Evolutionary conservation across 2,888 invertebrate genomes (phyloP).

Genomic region (Campoplex nolae): DNA sequence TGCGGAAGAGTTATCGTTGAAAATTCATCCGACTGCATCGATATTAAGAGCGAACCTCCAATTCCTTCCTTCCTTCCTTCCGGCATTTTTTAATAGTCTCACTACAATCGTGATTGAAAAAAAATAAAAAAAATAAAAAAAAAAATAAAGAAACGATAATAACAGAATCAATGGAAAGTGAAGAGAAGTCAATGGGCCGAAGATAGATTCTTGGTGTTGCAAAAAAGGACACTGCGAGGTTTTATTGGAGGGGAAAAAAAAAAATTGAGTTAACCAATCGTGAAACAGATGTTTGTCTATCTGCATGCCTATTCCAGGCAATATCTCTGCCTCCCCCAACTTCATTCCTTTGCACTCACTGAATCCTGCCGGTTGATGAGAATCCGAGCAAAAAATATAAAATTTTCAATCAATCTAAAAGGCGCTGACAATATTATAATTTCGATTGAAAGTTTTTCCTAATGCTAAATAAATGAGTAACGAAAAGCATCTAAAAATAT

Average conservation of each 20-base stretch:
- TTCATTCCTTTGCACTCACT: not conserved
- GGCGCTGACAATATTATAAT: not conserved
- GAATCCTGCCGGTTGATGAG: not conserved
- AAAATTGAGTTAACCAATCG: not conserved
- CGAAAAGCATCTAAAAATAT: not conserved
- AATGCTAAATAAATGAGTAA: not conserved
- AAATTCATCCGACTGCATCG: slow-evolving; percentile 1
- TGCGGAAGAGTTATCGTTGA: not conserved
- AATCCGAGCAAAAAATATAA: not conserved
- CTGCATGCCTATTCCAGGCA: not conserved
- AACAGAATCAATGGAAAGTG: not conserved
- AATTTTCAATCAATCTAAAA: not conserved
- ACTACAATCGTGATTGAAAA: not conserved
- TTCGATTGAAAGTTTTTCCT: not conserved
- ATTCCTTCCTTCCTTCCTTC: not conserved
- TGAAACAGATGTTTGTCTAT: not conserved
- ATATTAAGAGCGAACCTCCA: not conserved
- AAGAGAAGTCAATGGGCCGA: not conserved
- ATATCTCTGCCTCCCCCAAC: not conserved
- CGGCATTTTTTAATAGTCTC: not conserved
- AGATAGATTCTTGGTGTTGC: not conserved
- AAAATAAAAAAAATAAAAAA: not conserved
- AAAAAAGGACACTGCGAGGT: not conserved
- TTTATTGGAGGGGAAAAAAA: not conserved
- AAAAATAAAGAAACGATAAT: not conserved